phyloP scores from a whole-genome alignment of 53 echinoderm and acorn worm genomes.

The Holothuria leucospilota region DNA sequence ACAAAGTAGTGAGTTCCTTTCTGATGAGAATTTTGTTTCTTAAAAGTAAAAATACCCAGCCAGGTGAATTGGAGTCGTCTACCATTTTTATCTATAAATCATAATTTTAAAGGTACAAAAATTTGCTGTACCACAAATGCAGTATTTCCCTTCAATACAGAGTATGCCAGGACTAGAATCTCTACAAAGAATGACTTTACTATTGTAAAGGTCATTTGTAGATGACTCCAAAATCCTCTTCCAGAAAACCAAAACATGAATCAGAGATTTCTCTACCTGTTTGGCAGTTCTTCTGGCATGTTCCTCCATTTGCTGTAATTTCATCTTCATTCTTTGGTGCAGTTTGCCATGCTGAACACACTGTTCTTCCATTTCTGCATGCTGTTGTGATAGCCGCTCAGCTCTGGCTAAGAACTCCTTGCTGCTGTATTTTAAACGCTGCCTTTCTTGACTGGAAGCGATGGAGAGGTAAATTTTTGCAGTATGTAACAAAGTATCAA shows the following conservation, averaged over 20 bases:
- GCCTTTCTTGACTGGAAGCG: slow-evolving; percentile 75
- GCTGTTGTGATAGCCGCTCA: slow-evolving; percentile 83
- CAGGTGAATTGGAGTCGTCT: too few species aligned
- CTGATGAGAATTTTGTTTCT: too few species aligned
- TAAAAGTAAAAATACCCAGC: too few species aligned
- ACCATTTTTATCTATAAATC: too few species aligned
- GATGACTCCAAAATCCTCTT: not conserved
- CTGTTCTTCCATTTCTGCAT: slow-evolving; percentile 87
- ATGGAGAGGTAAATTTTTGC: not conserved
- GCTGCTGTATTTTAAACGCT: slow-evolving; percentile 74
- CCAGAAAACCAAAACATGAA: not conserved
- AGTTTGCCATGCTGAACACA: slow-evolving; percentile 92
- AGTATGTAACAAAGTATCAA: not conserved
- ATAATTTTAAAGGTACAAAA: too few species aligned
- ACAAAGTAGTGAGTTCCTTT: too few species aligned
- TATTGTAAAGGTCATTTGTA: not conserved
- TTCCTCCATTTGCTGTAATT: slow-evolving; percentile 86
- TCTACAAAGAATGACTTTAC: too few species aligned
- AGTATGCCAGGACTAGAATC: too few species aligned
- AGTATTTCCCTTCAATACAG: too few species aligned
- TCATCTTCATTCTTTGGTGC: slow-evolving; percentile 84
- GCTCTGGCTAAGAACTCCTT: slow-evolving; percentile 69
- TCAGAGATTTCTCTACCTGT: slow-evolving; percentile 66
- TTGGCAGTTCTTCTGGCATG: slow-evolving; percentile 82
- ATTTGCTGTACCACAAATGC: too few species aligned